Percentiles rank a stretch among this genome's conserved stretches.
Evolutionary conservation across 2,888 invertebrate genomes (phyloP).

Genomic region (Kryphioiulus occultus): DNA sequence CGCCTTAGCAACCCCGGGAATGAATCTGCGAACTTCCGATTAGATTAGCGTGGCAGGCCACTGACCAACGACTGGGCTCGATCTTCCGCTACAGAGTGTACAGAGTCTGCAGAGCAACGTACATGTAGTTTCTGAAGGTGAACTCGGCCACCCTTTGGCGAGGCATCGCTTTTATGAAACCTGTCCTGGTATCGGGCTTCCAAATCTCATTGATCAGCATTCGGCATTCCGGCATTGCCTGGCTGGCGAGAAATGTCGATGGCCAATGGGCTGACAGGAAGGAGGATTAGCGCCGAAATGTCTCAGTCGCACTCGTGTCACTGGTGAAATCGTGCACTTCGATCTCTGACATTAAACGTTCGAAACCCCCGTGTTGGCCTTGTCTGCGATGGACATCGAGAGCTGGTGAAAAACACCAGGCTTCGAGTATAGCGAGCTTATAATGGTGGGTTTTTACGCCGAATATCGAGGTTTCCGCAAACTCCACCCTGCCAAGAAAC

Average conservation of each 20-base stretch:
- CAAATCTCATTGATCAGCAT: neutral
- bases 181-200: neutral
- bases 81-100: too few relatives aligned
- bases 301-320: too few relatives aligned
- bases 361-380: neutral
- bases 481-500: too few relatives aligned
- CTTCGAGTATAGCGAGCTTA: too few relatives aligned
- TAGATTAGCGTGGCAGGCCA: neutral
- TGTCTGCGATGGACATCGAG: neutral
- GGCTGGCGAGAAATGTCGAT: neutral
- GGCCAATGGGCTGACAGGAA: neutral
- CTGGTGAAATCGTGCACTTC: neutral
- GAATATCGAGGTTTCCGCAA: neutral
- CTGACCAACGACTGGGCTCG: neutral
- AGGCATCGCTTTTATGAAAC: neutral
- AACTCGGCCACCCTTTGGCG: neutral
- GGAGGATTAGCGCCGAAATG: neutral
- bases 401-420: too few relatives aligned
- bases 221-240: slow-evolving; percentile 16
- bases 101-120: too few relatives aligned
- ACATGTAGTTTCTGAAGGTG: neutral
- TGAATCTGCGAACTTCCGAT: neutral
- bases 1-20: neutral
- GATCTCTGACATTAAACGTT: neutral
- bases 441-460: neutral